Percentiles rank a stretch among this genome's conserved stretches.
phyloP scores from a whole-genome alignment of 2,113 vertebrate species.

The Amblyornis subalaris region DNA sequence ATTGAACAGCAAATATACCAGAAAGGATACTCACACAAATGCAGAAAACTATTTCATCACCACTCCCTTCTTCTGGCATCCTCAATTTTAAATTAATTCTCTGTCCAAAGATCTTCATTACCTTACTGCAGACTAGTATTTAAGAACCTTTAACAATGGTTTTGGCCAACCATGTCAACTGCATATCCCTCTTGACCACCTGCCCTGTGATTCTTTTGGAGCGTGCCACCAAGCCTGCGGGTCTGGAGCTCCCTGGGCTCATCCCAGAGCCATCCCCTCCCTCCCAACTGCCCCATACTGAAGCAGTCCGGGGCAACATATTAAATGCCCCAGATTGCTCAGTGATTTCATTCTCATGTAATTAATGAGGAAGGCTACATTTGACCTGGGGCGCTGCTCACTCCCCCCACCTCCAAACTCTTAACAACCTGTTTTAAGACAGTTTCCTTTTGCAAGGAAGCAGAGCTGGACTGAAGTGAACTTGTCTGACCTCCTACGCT shows the following conservation, averaged over 20 bases:
- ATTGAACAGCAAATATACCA: neutral
- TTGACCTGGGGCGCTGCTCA: neutral
- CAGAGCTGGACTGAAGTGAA: neutral
- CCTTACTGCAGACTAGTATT: neutral
- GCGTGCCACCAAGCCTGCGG: no score
- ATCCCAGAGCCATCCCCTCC: rapidly evolving
- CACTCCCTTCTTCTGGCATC: neutral
- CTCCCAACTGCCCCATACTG: neutral
- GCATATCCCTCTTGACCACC: neutral
- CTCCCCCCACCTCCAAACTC: neutral
- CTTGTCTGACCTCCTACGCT: neutral
- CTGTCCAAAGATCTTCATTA: neutral
- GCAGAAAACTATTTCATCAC: neutral
- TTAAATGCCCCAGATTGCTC: rapidly evolving
- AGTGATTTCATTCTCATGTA: neutral
- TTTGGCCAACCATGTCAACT: neutral
- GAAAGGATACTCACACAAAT: neutral
- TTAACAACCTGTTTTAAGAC: neutral
- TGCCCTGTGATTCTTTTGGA: neutral
- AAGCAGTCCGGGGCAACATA: neutral
- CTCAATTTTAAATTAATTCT: neutral
- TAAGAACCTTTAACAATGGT: neutral
- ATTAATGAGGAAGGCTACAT: neutral
- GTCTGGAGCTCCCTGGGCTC: neutral
- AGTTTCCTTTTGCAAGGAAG: neutral